A percentile compares a stretch with the other conserved stretches of the same genome.
Conservation (phyloP, 2,888 invertebrate species). For the Ormyrus thymus region DNA sequence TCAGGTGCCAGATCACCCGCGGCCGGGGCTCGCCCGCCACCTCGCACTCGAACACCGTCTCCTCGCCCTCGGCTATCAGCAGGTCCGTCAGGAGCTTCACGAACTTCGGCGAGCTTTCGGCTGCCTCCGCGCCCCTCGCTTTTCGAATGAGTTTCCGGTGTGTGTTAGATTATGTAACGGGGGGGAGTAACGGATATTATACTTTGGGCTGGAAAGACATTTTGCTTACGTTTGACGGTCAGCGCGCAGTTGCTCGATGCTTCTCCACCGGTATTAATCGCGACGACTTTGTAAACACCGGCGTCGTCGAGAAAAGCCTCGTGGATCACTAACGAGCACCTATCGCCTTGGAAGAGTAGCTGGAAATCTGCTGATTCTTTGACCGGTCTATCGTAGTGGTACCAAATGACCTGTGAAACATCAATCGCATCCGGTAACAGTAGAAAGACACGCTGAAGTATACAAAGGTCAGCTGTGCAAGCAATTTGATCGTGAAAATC, state of each 20-base stretch:
- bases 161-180: no score
- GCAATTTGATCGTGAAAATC: no score
- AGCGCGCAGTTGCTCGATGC: conserved; percentile 84
- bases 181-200: no score
- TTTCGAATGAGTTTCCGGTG: no score
- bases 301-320: conserved; percentile 85
- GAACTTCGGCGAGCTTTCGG: conserved; percentile 79
- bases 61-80: conserved; percentile 83
- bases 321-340: conserved; percentile 83
- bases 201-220: no score
- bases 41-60: conserved; percentile 81
- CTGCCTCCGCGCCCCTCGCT: conserved; percentile 38
- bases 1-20: conserved; percentile 82
- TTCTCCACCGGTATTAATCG: conserved; percentile 89
- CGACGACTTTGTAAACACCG: conserved; percentile 87
- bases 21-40: conserved; percentile 83
- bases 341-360: conserved; percentile 88
- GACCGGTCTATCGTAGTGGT: conserved; percentile 86
- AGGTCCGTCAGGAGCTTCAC: conserved; percentile 83
- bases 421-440: background rate
- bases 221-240: conserved; percentile 75
- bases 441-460: no score
- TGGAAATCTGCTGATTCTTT: conserved; percentile 90
- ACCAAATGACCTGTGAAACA: conserved; percentile 81
- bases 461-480: no score